phyloP scores from a whole-genome alignment of 2,797 vertebrate species.

The Characodon lateralis region DNA sequence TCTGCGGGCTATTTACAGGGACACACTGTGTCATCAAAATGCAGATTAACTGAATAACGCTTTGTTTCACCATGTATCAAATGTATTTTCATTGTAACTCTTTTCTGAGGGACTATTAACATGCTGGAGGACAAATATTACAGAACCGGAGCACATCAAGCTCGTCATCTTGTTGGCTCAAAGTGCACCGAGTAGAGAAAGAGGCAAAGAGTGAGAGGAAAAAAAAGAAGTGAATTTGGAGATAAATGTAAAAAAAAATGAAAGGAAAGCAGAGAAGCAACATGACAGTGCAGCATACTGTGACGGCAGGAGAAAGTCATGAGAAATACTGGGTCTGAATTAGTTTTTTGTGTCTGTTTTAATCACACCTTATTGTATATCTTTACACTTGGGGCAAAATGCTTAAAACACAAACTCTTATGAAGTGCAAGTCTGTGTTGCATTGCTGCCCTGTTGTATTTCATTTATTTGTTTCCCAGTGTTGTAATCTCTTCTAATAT shows the following conservation, averaged over 20 bases:
- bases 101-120: slow-evolving; percentile 6
- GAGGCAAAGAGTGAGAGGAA: slow-evolving; percentile 2
- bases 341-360: slow-evolving; percentile 58
- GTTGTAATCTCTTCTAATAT: slow-evolving; percentile 1
- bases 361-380: slow-evolving; percentile 61
- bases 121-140: slow-evolving; percentile 31
- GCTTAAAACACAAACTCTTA: slow-evolving; percentile 55
- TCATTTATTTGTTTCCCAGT: slow-evolving; percentile 21
- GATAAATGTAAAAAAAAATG: slow-evolving; percentile 9
- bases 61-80: slow-evolving; percentile 14
- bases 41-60: slow-evolving; percentile 33
- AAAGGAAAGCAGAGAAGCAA: slow-evolving; percentile 16
- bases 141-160: slow-evolving; percentile 25
- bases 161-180: slow-evolving; percentile 37
- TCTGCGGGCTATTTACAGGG: slow-evolving; percentile 20
- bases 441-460: slow-evolving; percentile 43
- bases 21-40: slow-evolving; percentile 27
- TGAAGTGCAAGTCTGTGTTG: slow-evolving; percentile 30
- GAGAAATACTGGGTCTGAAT: slow-evolving; percentile 36
- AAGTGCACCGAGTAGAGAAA: slow-evolving; percentile 22
- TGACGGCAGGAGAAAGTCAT: slow-evolving; percentile 31
- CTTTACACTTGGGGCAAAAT: slow-evolving; percentile 43
- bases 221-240: neutral
- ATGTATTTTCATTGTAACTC: slow-evolving; percentile 10
- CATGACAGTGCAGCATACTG: slow-evolving; percentile 19